Evolutionary conservation across 2,888 invertebrate species (phyloP).

Genomic region (Odontocerum albicorne): DNA sequence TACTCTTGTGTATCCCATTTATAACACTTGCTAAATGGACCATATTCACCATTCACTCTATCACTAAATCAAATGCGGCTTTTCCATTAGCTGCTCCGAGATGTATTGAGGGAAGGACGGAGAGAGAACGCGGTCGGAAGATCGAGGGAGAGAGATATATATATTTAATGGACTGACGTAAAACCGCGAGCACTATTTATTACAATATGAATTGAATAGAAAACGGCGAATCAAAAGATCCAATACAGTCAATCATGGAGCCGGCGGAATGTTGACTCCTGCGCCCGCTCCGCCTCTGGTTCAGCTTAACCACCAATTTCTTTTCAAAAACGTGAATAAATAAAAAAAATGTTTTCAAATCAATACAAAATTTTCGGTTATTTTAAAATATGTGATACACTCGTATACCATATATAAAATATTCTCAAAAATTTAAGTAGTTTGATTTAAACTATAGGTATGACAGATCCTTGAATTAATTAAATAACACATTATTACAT

Average conservation of each 20-base stretch:
- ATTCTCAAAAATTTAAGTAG: too few species aligned
- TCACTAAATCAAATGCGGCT: constrained; percentile 36
- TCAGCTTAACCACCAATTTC: neutral
- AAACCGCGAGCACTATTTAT: constrained; percentile 32
- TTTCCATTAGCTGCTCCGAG: constrained; percentile 33
- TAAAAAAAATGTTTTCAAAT: too few species aligned
- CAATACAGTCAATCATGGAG: constrained; percentile 30
- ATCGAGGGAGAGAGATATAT: constrained; percentile 20
- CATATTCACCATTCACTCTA: constrained; percentile 35
- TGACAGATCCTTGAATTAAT: too few species aligned
- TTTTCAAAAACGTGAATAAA: neutral
- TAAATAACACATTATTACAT: too few species aligned
- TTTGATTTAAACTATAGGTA: too few species aligned
- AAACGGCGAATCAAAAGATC: constrained; percentile 28
- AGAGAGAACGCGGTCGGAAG: neutral
- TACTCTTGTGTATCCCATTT: constrained; percentile 34
- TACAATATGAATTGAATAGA: constrained; percentile 35
- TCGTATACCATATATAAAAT: too few species aligned
- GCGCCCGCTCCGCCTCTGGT: neutral
- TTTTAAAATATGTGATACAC: too few species aligned
- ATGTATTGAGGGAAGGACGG: constrained; percentile 19
- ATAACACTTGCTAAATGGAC: constrained; percentile 36
- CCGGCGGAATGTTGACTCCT: constrained; percentile 1
- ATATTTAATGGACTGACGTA: constrained; percentile 34
- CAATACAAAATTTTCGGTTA: too few species aligned